phyloP scores from a whole-genome alignment of 2,888 invertebrate genomes.

The Tipula helvola region DNA sequence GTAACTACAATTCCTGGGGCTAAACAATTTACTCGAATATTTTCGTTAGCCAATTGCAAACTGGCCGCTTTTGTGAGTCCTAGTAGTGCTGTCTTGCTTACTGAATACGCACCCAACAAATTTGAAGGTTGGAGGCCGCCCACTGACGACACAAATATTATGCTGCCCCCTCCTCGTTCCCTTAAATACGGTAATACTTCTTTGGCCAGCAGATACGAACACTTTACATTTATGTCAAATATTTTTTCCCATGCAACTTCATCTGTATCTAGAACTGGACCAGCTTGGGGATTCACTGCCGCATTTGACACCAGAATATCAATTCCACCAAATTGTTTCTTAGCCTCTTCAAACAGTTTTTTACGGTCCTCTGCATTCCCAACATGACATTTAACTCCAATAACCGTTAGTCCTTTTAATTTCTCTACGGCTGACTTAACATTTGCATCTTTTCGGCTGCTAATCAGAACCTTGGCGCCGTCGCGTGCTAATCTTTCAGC shows the following conservation, averaged over 20 bases:
- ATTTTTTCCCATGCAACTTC: constrained; percentile 90
- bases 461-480: constrained; percentile 85
- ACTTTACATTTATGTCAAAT: constrained; percentile 90
- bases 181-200: constrained; percentile 73
- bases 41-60: constrained; percentile 58
- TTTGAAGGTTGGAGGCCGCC: constrained; percentile 65
- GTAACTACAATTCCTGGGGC: constrained; percentile 89
- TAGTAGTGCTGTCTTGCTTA: constrained; percentile 86
- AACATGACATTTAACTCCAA: constrained; percentile 87
- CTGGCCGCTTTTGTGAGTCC: constrained; percentile 79
- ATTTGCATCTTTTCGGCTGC: constrained; percentile 79
- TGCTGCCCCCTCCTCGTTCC: constrained; percentile 68
- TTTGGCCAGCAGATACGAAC: constrained; percentile 74
- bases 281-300: constrained; percentile 75
- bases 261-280: constrained; percentile 64
- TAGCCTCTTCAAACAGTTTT: constrained; percentile 45
- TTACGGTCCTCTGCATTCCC: constrained; percentile 67
- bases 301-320: constrained; percentile 97
- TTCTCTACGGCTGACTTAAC: constrained; percentile 63
- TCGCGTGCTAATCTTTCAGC: constrained; percentile 71
- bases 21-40: constrained; percentile 86
- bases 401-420: constrained; percentile 36
- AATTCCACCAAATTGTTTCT: constrained; percentile 66
- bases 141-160: constrained; percentile 82
- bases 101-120: constrained; percentile 75